Base-by-base conservation (phyloP, 2,113 vertebrate genomes). In the Puma concolor region DNA sequence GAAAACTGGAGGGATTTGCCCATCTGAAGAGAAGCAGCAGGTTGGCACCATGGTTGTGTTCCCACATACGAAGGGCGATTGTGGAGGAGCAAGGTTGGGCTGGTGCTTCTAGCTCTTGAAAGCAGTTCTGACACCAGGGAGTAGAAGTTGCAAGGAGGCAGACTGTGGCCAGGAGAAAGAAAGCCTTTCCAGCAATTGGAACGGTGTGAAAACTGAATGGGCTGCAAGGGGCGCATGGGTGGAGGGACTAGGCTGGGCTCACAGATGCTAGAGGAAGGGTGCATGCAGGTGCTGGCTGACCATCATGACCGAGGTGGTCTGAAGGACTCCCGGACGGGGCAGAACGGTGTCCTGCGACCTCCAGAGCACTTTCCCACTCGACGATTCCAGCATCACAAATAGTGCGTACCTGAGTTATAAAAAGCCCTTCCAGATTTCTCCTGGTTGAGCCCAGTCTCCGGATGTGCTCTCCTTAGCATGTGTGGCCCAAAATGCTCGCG, bases 391-490 rank as follows among this genome's bases (percentile, higher is more conserved):
- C n/a, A 27, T 92, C 88, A 41, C 84, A 93, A 79, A 41, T 12
- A 91, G 33, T 11, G 29, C 23, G 69, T 50, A 83, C 4, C 52
- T 82, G 80, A 50, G 36, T 84, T 87, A 29, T 44, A 69, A 63
- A 91, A 92, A 54, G 12, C 12, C 33, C 41, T 95, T 77, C 60
- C 16, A n/a, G 12, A 17, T 92, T 71, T 98, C 57, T 95, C 38
- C 50, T 21, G 33, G 27, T 96, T 44, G 54, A 72, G 50, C 12
- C 19, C 14, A 91, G 38, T 89, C 36, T 36, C 77, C n/a, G 7
- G 21, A 23, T 79, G 72, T 48, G 1, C 21, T 92, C n/a, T 87
- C 60, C 63, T 67, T 3, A 41, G 44, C 44, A 5, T 57, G 23
- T 41, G 17, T 33, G 52, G 27, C 23, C 71, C 44, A 23, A 76